phyloP scores from a whole-genome alignment of 2,113 vertebrate genomes.

The Python bivittatus region DNA sequence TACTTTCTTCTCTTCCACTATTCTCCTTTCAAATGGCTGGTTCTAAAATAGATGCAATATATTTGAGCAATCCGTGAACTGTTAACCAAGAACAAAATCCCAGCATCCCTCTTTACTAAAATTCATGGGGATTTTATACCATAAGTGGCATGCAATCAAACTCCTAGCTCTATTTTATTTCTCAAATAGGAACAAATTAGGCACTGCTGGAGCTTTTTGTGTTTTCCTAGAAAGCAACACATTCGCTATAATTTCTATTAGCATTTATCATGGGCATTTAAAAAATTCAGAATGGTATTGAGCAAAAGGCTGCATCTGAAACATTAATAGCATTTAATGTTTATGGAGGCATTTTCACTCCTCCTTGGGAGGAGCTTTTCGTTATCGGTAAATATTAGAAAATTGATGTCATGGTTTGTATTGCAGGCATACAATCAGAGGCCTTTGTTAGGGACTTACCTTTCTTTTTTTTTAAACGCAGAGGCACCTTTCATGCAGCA shows the following conservation, averaged over 20 bases:
- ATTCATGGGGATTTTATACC: not conserved
- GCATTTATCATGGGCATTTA: not conserved
- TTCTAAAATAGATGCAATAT: not conserved
- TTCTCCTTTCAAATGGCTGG: not conserved
- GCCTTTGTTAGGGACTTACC: not conserved
- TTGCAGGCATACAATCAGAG: not conserved
- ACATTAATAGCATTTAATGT: not conserved
- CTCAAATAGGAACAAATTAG: not conserved
- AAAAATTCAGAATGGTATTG: not conserved
- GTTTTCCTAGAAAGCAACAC: not conserved
- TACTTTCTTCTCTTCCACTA: too few species aligned
- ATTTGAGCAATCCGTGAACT: not conserved
- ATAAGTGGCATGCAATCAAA: not conserved
- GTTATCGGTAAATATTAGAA: not conserved
- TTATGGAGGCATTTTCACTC: not conserved
- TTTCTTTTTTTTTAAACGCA: conserved; percentile 1
- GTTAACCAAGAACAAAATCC: not conserved
- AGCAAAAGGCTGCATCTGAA: conserved; percentile 10
- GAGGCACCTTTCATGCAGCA: not conserved
- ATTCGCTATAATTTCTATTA: not conserved
- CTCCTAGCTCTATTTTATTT: not conserved
- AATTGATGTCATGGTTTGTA: not conserved
- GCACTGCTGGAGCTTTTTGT: not conserved
- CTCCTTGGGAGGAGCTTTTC: not conserved
- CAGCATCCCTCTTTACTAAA: not conserved